Evolutionary conservation across 2,888 invertebrate genomes (phyloP).

Genomic region (Troides oblongomaculatus): DNA sequence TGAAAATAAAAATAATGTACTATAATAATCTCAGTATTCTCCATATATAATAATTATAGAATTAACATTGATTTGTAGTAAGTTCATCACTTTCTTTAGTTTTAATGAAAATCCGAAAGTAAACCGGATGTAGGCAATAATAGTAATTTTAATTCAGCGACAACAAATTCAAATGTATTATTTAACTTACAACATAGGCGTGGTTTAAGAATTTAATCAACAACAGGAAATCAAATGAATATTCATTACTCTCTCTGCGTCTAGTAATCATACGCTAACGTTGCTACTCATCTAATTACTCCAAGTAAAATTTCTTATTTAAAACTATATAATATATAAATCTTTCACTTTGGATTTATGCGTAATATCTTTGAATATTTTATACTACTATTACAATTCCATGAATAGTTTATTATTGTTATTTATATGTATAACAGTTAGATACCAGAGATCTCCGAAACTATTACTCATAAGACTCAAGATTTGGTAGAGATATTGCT

Average conservation of each 20-base stretch:
- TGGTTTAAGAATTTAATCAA: slow-evolving; percentile 61
- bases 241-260: slow-evolving; percentile 55
- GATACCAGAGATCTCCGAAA: too few species aligned
- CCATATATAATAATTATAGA: background rate
- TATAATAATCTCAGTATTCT: background rate
- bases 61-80: background rate
- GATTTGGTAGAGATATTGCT: too few species aligned
- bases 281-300: slow-evolving; percentile 3
- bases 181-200: slow-evolving; percentile 39
- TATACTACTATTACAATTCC: too few species aligned
- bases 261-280: slow-evolving; percentile 34
- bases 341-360: background rate
- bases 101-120: background rate
- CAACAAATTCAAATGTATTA: slow-evolving; percentile 17
- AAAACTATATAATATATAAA: background rate
- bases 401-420: too few species aligned
- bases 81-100: too few species aligned
- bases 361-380: slow-evolving; percentile 10
- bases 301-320: background rate
- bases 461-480: too few species aligned
- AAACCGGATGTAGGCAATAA: background rate
- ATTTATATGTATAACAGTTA: too few species aligned
- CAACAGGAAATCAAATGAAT: slow-evolving; percentile 64
- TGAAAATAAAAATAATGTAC: too few species aligned
- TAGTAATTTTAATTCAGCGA: slow-evolving; percentile 3